Evolutionary conservation across 2,797 vertebrate species (phyloP).

Genomic region (Sebastes taczanowskii): DNA sequence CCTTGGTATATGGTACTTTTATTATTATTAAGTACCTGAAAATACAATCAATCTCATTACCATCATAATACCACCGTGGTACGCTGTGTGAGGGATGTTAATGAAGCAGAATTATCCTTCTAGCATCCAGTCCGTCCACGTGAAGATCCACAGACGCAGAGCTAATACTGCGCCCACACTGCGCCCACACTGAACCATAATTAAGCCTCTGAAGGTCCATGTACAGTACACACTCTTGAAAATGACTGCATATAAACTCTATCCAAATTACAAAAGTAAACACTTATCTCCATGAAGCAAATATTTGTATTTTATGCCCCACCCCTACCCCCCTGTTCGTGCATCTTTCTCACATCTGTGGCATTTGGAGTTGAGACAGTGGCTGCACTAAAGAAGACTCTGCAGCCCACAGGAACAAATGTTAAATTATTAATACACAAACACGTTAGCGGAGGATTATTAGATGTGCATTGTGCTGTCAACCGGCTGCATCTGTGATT

Average conservation of each 20-base stretch:
- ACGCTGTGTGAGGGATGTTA: background rate
- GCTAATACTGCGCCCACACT: background rate
- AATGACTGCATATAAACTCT: background rate
- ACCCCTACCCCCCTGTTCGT: background rate
- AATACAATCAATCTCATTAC: background rate
- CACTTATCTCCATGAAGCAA: slow-evolving; percentile 14
- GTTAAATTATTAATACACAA: slow-evolving; percentile 56
- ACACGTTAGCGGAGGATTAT: slow-evolving; percentile 66
- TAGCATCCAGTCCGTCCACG: background rate
- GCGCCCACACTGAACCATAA: background rate
- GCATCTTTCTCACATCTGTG: background rate
- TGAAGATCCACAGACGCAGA: background rate
- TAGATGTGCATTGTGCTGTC: slow-evolving; percentile 56
- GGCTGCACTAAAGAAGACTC: slow-evolving; percentile 8
- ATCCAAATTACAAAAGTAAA: background rate
- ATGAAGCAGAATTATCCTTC: background rate
- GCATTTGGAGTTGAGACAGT: slow-evolving; percentile 1
- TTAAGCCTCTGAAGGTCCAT: background rate
- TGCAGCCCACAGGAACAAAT: slow-evolving; percentile 9
- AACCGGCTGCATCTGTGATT: slow-evolving; percentile 49
- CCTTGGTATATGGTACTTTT: background rate
- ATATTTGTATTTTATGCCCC: slow-evolving; percentile 7
- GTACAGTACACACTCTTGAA: background rate
- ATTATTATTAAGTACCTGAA: background rate
- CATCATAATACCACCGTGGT: background rate